Base-by-base conservation (phyloP, 2,113 vertebrate species). In the Gnathonemus echidnorhynchus region DNA sequence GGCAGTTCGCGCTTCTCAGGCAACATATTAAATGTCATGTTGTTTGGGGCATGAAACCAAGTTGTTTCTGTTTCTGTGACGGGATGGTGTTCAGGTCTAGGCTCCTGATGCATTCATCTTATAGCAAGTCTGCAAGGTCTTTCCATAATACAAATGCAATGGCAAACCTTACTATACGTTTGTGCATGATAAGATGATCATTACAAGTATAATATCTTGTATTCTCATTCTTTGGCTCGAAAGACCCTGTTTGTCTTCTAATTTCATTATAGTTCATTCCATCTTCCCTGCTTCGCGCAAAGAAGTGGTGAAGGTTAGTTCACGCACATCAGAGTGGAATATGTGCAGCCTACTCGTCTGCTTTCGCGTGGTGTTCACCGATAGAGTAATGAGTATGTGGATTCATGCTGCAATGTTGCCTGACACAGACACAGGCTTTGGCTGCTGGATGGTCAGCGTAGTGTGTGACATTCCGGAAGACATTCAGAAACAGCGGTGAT, bases 1-100 rank as follows among this genome's bases (percentile, higher is more conserved):
- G 35, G 45, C 17, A 46, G 45, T 85, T 45, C 24, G 21, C 83
- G 21, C 83, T 85, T 85, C 42, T 48, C 24, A 85, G 83, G 48
- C 19, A 85, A 85, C 83, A 85, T 85, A 46, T 85, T 85, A 45
- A 85, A 85, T 85, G 42, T 85, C 15, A 24, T 85, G 21, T 85
- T 85, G 21, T 46, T 85, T n/a, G 39, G 83, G 42, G 39, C 39
- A 46, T 85, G 39, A 85, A 85, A 85, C n/a, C 83, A 85, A 46
- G 62, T 70, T 45, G 42, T 48, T 46, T 85, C 42, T 46, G 83
- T 46, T 80, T 35, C 74, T 19, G 35, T 80, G 15, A 39, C 2
- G 31, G 74, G 74, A 80, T 39, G 74, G 74, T 19, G n/a, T 80
- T 80, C 3, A 80, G 74, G 74, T 42, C 35, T 17, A 80, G 35